Conservation (phyloP, 2,797 vertebrate genomes). For the Notolepis coatsorum region DNA sequence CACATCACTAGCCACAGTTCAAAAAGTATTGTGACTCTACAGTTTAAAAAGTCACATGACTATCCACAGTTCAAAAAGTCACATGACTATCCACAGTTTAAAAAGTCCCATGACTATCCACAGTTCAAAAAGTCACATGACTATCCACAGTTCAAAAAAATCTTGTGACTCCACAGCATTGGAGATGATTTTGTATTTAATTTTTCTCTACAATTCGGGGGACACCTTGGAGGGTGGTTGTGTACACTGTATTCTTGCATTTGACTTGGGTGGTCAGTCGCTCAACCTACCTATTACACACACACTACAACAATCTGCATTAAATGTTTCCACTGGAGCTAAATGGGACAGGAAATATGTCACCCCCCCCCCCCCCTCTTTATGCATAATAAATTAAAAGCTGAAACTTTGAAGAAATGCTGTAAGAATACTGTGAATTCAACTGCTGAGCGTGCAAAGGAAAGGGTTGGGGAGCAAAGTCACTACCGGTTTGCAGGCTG, state of each 20-base stretch:
- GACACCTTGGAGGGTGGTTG: conserved; percentile 68
- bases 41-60: too few relatives aligned
- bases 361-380: conserved; percentile 69
- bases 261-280: conserved; percentile 58
- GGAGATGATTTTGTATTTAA: conserved; percentile 53
- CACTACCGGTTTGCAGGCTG: conserved; percentile 28
- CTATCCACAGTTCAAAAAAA: too few relatives aligned
- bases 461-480: conserved; percentile 8
- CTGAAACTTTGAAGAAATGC: conserved; percentile 64
- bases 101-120: conserved; percentile 69
- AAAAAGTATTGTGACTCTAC: too few relatives aligned
- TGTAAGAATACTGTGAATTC: conserved; percentile 82
- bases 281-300: conserved; percentile 22
- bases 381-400: conserved; percentile 80
- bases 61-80: conserved; percentile 61
- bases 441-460: conserved; percentile 64
- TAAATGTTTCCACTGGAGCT: conserved; percentile 77
- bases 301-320: conserved; percentile 46
- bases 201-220: conserved; percentile 25
- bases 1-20: too few relatives aligned
- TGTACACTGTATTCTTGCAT: conserved; percentile 80
- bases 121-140: too few relatives aligned
- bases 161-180: too few relatives aligned
- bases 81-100: conserved; percentile 73
- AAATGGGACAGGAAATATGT: conserved; percentile 62